These are phyloP conservation scores for Thermophis baileyi DNA, from an alignment of 2,113 vertebrate species.

Conservation along the genomic window DNA sequence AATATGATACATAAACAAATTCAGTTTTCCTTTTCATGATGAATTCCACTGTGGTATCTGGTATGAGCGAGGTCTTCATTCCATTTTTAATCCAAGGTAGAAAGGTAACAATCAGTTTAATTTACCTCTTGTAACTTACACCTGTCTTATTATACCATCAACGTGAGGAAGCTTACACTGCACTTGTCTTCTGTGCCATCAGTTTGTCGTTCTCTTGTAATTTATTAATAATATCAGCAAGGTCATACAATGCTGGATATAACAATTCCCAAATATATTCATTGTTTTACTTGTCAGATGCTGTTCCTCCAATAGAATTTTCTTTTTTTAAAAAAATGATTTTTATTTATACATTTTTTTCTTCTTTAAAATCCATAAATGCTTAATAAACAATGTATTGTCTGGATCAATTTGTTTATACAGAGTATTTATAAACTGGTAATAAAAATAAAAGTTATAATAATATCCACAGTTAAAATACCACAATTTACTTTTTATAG, in stretches of 20 bases:
- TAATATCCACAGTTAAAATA: too few species aligned
- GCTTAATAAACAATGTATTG: too few species aligned
- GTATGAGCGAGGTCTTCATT: neutral
- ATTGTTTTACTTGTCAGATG: neutral
- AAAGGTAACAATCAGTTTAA: neutral
- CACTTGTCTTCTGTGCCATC: neutral
- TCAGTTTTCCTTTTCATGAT: neutral
- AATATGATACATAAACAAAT: neutral
- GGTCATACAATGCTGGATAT: neutral
- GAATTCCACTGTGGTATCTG: neutral
- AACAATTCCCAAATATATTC: neutral
- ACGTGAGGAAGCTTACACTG: neutral
- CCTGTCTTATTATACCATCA: neutral
- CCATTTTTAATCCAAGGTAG: neutral
- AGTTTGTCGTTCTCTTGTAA: neutral
- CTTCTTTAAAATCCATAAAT: too few species aligned
- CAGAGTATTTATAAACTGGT: too few species aligned
- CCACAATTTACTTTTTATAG: too few species aligned
- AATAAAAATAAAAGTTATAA: too few species aligned
- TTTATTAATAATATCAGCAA: neutral
- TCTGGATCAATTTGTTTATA: too few species aligned
- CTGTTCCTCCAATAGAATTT: neutral
- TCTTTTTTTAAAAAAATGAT: too few species aligned
- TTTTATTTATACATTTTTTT: too few species aligned
- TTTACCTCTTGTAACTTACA: neutral